Conservation (phyloP, 2,113 vertebrate genomes). For the Phalacrocorax aristotelis region DNA sequence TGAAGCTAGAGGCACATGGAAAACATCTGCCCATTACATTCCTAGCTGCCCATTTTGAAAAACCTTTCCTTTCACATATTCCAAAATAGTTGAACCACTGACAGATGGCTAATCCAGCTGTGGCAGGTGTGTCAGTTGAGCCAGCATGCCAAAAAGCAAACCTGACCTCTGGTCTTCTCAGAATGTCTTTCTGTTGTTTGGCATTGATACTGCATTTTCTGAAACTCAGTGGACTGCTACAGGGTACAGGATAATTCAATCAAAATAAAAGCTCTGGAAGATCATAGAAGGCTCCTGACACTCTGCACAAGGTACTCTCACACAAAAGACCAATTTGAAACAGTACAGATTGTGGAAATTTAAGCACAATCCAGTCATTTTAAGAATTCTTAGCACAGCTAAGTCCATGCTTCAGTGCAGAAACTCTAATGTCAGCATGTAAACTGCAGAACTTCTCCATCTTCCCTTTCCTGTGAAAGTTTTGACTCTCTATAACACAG, state of each 20-base stretch:
- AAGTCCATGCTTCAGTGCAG: not conserved
- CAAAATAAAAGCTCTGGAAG: not conserved
- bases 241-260: not conserved
- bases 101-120: not conserved
- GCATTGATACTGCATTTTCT: not conserved
- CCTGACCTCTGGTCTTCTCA: not conserved
- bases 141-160: not conserved
- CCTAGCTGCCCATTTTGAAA: not conserved
- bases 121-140: not conserved
- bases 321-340: not conserved
- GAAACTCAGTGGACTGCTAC: not conserved
- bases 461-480: not conserved
- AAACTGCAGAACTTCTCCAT: not conserved
- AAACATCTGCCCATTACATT: not conserved
- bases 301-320: not conserved
- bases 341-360: not conserved
- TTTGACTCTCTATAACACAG: not conserved
- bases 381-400: not conserved
- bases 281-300: not conserved
- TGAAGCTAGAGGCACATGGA: not conserved
- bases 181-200: not conserved
- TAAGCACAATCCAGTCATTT: not conserved
- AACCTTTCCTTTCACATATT: not conserved
- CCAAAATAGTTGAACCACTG: not conserved
- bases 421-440: not conserved